Evolutionary conservation across 2,797 vertebrate genomes (phyloP).

Genomic region (Artibeus jamaicensis): DNA sequence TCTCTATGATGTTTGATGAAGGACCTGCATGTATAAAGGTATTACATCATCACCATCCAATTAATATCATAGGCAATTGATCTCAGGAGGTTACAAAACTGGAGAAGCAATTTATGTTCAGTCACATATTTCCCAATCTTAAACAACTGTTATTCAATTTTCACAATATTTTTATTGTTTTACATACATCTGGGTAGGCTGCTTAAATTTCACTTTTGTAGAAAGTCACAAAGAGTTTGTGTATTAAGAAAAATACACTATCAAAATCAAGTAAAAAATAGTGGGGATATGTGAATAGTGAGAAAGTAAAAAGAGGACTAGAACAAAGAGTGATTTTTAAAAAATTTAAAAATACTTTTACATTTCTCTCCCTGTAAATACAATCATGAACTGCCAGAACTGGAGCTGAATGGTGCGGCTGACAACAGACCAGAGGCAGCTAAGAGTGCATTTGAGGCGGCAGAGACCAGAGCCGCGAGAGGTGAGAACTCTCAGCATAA

Average conservation of each 20-base stretch:
- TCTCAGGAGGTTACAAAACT: not conserved
- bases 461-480: not conserved
- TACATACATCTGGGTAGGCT: not conserved
- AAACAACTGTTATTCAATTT: not conserved
- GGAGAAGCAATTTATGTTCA: not conserved
- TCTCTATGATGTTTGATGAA: not conserved
- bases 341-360: not conserved
- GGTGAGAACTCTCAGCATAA: not conserved
- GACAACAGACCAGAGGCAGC: not conserved
- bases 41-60: not conserved
- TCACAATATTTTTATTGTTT: not conserved
- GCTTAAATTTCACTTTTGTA: not conserved
- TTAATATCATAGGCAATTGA: not conserved
- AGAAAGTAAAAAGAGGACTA: not conserved
- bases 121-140: not conserved
- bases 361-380: not conserved
- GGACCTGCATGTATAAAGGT: not conserved
- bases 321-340: not conserved
- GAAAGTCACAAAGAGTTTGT: not conserved
- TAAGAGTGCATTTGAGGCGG: not conserved
- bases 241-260: not conserved
- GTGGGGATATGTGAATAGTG: not conserved
- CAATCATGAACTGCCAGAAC: not conserved
- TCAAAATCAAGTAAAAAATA: not conserved
- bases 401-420: not conserved